Percentiles rank a stretch among this genome's conserved stretches.
Conservation (phyloP, 2,888 invertebrate species). For the Nudaria mundana region DNA sequence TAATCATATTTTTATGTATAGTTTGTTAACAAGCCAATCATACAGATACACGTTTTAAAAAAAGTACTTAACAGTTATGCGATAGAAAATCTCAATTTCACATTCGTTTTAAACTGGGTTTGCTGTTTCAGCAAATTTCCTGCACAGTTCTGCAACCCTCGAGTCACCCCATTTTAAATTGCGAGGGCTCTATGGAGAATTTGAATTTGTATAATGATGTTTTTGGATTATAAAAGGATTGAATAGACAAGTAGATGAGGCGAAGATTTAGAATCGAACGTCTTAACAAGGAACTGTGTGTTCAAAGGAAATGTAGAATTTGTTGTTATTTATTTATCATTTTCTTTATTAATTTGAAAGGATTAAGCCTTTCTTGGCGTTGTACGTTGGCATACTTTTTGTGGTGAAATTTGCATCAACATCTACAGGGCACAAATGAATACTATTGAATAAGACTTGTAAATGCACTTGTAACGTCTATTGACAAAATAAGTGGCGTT, state of each 20-base stretch:
- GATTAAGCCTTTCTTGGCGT: too few relatives aligned
- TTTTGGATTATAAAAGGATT: conserved; percentile 46
- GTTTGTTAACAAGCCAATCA: too few relatives aligned
- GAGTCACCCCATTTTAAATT: conserved; percentile 30
- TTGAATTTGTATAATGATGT: conserved; percentile 46
- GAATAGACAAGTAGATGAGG: conserved; percentile 37
- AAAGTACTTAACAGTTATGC: not conserved
- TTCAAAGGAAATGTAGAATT: not conserved
- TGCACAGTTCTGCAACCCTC: conserved; percentile 15
- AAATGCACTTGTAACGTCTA: too few relatives aligned
- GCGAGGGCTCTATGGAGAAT: conserved; percentile 36
- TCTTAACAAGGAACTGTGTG: not conserved
- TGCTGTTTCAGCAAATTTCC: conserved; percentile 25
- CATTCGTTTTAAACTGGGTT: conserved; percentile 26
- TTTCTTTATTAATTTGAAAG: too few relatives aligned
- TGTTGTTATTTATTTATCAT: too few relatives aligned
- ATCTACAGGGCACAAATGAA: too few relatives aligned
- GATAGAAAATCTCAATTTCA: conserved; percentile 11
- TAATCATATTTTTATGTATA: too few relatives aligned
- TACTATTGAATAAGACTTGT: too few relatives aligned
- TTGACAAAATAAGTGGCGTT: too few relatives aligned
- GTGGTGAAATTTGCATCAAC: too few relatives aligned
- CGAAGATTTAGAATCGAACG: conserved; percentile 30
- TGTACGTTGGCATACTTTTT: too few relatives aligned
- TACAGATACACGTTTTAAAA: too few relatives aligned